phyloP scores from a whole-genome alignment of 2,888 invertebrate species.

The Orthosia incerta region DNA sequence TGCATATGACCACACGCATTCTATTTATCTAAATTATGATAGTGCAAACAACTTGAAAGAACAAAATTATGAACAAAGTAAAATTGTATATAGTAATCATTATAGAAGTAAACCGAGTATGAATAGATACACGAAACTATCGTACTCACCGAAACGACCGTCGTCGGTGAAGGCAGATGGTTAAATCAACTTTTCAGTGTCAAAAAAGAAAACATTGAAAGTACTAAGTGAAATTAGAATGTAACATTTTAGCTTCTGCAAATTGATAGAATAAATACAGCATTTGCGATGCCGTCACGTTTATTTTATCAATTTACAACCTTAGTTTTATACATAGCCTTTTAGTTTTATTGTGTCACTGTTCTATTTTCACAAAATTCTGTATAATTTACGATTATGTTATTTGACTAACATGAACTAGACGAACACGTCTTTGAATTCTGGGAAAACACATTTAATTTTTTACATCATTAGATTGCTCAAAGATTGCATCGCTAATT shows the following conservation, averaged over 20 bases:
- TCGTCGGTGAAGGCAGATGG: constrained; percentile 10
- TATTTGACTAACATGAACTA: constrained; percentile 2
- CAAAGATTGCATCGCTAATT: background rate
- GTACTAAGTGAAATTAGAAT: constrained; percentile 55
- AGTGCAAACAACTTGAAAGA: background rate
- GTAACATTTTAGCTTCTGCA: constrained; percentile 28
- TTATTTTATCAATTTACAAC: constrained; percentile 43
- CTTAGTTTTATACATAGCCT: constrained; percentile 4
- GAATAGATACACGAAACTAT: background rate
- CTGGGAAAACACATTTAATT: constrained; percentile 7
- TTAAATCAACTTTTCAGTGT: constrained; percentile 19
- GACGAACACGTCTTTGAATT: constrained; percentile 19
- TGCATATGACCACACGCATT: background rate
- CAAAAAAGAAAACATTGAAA: constrained; percentile 52
- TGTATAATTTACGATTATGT: background rate
- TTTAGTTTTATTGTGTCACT: constrained; percentile 9
- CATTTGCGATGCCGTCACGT: constrained; percentile 32
- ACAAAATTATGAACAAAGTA: background rate
- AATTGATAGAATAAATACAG: constrained; percentile 53
- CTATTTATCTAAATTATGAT: background rate
- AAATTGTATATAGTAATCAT: background rate
- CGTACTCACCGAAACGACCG: constrained; percentile 31
- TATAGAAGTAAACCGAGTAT: background rate
- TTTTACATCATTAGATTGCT: constrained; percentile 15
- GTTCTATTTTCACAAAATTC: constrained; percentile 19